phyloP scores from a whole-genome alignment of 2,113 vertebrate species.

The Megatriorchis doriae region DNA sequence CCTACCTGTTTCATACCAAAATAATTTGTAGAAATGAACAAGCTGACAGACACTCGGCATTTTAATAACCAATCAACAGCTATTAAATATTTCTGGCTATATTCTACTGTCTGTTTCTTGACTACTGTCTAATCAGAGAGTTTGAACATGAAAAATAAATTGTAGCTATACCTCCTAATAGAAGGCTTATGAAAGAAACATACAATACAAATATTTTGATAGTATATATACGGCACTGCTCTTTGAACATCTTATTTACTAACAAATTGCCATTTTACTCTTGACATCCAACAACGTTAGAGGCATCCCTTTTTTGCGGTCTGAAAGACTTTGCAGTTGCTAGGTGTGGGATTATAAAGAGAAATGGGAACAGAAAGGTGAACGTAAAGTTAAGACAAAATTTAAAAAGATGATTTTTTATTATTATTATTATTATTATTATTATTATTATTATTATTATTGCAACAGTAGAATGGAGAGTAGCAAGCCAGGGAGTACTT shows the following conservation, averaged over 20 bases:
- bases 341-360: not conserved
- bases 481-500: not conserved
- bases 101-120: not conserved
- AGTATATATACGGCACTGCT: not conserved
- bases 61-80: not conserved
- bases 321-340: not conserved
- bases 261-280: not conserved
- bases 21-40: not conserved
- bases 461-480: not conserved
- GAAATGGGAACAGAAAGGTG: not conserved
- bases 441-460: not conserved
- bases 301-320: not conserved
- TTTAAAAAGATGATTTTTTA: no score
- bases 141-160: not conserved
- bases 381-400: not conserved
- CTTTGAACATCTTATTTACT: not conserved
- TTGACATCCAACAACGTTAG: not conserved
- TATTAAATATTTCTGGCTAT: not conserved
- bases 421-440: not conserved
- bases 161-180: not conserved
- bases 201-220: not conserved
- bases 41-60: not conserved
- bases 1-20: not conserved
- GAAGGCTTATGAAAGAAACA: not conserved
- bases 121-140: not conserved